These are phyloP conservation scores for Nerophis ophidion DNA, from an alignment of 2,113 vertebrate genomes.

Conservation along the genomic window DNA sequence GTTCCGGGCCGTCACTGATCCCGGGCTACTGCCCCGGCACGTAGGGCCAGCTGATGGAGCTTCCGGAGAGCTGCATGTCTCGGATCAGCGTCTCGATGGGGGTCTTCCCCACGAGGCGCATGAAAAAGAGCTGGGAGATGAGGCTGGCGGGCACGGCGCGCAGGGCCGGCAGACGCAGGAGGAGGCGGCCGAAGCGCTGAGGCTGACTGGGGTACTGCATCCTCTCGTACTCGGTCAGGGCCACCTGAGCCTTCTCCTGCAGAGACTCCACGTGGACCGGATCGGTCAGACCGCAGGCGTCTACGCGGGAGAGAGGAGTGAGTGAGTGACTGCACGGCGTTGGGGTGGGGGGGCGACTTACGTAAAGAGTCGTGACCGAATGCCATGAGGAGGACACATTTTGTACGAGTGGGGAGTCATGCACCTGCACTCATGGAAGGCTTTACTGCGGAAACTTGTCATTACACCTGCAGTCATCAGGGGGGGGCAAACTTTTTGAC, in stretches of 20 bases:
- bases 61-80: constrained; percentile 95
- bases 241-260: constrained; percentile 96
- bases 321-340: constrained; percentile 50
- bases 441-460: too few species aligned
- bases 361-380: constrained; percentile 55
- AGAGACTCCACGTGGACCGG: constrained; percentile 85
- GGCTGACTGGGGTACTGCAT: constrained; percentile 88
- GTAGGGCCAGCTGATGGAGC: constrained; percentile 93
- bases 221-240: constrained; percentile 86
- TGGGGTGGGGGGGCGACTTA: constrained; percentile 48
- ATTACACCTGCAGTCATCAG: too few species aligned
- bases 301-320: constrained; percentile 56
- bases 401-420: constrained; percentile 1
- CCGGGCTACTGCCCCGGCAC: constrained; percentile 77
- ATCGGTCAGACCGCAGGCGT: constrained; percentile 90
- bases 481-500: too few species aligned
- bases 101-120: constrained; percentile 92
- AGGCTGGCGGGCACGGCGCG: constrained; percentile 86
- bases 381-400: background rate
- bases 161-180: constrained; percentile 86
- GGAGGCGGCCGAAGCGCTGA: constrained; percentile 86
- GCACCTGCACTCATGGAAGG: too few species aligned
- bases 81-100: constrained; percentile 94
- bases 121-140: constrained; percentile 96
- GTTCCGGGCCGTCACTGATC: constrained; percentile 44